phyloP scores from a whole-genome alignment of 1,140 invertebrate genomes.

The Brachionus paranguensis region DNA sequence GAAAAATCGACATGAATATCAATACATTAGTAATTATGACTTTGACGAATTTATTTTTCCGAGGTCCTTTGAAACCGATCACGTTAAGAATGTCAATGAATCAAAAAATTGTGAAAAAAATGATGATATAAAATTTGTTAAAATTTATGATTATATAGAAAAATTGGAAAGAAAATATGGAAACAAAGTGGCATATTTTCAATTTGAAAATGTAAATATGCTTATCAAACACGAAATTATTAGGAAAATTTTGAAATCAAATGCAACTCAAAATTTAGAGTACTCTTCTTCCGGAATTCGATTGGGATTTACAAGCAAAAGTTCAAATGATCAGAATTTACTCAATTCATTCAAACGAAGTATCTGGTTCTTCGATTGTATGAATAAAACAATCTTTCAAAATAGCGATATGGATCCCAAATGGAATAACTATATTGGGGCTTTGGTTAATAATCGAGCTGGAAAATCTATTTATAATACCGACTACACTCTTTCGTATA shows the following conservation, averaged over 20 bases:
- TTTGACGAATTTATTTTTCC: not conserved
- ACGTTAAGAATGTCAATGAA: not conserved
- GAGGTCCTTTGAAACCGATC: not conserved
- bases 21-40: not conserved
- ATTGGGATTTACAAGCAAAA: not conserved
- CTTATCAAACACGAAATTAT: not conserved
- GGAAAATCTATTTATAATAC: slow-evolving; percentile 18
- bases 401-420: not conserved
- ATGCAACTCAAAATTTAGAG: not conserved
- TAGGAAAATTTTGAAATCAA: not conserved
- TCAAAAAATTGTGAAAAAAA: not conserved
- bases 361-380: not conserved
- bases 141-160: not conserved
- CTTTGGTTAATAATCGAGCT: slow-evolving; percentile 2
- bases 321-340: not conserved
- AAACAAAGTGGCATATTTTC: not conserved
- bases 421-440: not conserved
- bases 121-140: not conserved
- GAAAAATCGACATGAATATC: not conserved
- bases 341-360: not conserved
- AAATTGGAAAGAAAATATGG: not conserved
- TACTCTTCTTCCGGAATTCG: too few species aligned
- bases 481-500: not conserved
- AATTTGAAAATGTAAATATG: slow-evolving; percentile 8
- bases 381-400: not conserved